Base-by-base conservation (phyloP, 2,888 invertebrate genomes). In the Ethmia dodecea region DNA sequence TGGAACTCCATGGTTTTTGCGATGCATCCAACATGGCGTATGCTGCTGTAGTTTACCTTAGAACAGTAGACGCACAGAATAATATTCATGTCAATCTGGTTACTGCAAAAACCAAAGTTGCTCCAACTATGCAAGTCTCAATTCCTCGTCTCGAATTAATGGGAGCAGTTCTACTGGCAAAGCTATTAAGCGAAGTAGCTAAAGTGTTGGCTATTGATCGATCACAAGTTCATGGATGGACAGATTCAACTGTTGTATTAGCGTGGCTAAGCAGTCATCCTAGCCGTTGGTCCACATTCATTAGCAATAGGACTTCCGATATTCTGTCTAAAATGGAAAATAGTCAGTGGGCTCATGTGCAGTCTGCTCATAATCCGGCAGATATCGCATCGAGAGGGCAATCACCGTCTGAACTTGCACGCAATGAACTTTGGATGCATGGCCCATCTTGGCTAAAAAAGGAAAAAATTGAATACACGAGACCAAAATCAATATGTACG, bases 201-300 rank as follows among this genome's bases (percentile, higher is more conserved):
- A 27, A 5, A 2, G 30, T 30, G 12, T 4, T 30, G 2, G 10
- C 8, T 8, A 6, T 30, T 3, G 2, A 4, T 5, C 13, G 8
- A 5, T 8, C 3, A 2, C 1, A 20, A 5, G 2, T 30, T 12
- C 29, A 34, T 9, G 44, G 40, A 0, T 53, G 49, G 45, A 45
- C 56, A 1, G 53, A 54, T 28, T 55, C 55, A 9, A 34, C 22
- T 8, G 28, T 22, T 20, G 32, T 29, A 4, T 11, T 29, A 4
- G 29, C 29, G 5, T 29, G 29, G 29, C 14, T 29, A 18, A 16
- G 13, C 9, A 33, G 38, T 4, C 25, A 11, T 6, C 33, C 42
- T 3, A 31, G 11, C 5, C 27, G 28, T 2, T 38, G 42, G 42
- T 36, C 5, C 8, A 18, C 18, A 11, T 29, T 29, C 11, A 18